Evolutionary conservation across 2,888 invertebrate species (phyloP).

Genomic region (Neoaliturus tenellus): DNA sequence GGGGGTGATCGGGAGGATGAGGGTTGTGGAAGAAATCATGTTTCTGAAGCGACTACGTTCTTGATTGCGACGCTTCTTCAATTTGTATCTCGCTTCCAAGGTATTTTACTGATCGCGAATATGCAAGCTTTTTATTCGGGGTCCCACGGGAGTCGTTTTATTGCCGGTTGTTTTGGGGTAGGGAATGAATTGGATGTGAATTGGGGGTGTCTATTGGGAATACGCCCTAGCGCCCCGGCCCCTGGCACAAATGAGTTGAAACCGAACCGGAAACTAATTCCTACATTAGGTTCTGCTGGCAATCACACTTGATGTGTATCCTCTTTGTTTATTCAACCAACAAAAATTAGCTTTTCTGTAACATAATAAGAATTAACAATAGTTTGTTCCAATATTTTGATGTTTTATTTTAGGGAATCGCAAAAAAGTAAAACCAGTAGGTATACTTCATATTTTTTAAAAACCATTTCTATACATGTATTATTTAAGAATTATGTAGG

Average conservation of each 20-base stretch:
- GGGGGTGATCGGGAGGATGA: slow-evolving; percentile 39
- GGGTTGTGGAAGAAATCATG: slow-evolving; percentile 60
- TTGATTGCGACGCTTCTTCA: slow-evolving; percentile 39
- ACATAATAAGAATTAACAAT: no score
- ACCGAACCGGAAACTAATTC: slow-evolving; percentile 37
- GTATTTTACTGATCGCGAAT: slow-evolving; percentile 53
- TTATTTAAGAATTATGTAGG: no score
- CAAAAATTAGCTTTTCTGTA: no score
- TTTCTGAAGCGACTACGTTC: slow-evolving; percentile 56
- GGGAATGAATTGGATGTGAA: slow-evolving; percentile 57
- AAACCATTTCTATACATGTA: no score
- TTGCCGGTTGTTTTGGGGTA: slow-evolving; percentile 51
- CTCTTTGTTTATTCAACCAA: no score
- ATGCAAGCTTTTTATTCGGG: slow-evolving; percentile 55
- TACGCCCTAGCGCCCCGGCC: slow-evolving; percentile 15
- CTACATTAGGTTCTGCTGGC: neutral
- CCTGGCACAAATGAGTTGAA: slow-evolving; percentile 17
- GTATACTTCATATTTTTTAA: no score
- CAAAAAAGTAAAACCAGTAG: no score
- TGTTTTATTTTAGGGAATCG: no score
- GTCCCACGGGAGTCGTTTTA: slow-evolving; percentile 47
- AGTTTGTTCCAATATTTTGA: no score
- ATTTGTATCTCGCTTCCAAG: slow-evolving; percentile 52
- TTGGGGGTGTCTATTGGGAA: slow-evolving; percentile 47
- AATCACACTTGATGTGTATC: neutral